Conservation (phyloP, 1,140 invertebrate genomes). For the Acromyrmex charruanus region DNA sequence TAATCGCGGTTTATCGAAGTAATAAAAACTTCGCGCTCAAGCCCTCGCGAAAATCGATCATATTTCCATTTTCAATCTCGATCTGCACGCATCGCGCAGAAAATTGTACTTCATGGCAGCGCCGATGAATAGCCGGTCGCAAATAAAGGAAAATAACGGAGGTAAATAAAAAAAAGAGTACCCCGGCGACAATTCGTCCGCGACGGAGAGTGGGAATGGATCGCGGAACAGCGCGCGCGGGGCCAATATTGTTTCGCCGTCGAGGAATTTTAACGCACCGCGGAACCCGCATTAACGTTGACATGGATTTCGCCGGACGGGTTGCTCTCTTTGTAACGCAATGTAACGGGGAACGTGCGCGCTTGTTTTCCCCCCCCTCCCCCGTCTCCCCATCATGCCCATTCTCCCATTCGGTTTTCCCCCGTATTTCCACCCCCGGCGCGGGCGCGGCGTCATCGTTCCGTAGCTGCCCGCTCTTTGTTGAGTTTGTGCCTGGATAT, state of each 20-base stretch:
- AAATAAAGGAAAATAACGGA: slow-evolving; percentile 58
- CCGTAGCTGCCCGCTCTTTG: slow-evolving; percentile 55
- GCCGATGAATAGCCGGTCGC: slow-evolving; percentile 41
- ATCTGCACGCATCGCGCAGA: slow-evolving; percentile 32
- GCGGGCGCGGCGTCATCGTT: slow-evolving; percentile 55
- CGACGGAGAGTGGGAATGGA: slow-evolving; percentile 46
- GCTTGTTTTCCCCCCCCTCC: neutral
- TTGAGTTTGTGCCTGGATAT: slow-evolving; percentile 60
- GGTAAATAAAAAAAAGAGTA: neutral
- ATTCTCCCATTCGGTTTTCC: slow-evolving; percentile 21
- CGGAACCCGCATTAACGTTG: slow-evolving; percentile 75
- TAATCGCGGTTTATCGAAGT: slow-evolving; percentile 31
- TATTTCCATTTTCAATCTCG: slow-evolving; percentile 25
- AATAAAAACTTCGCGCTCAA: slow-evolving; percentile 1
- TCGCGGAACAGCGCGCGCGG: slow-evolving; percentile 69
- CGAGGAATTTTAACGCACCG: slow-evolving; percentile 75
- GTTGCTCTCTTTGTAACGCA: slow-evolving; percentile 78
- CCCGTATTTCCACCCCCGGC: slow-evolving; percentile 34
- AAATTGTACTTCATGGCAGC: slow-evolving; percentile 17
- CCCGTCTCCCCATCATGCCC: neutral
- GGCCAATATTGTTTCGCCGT: slow-evolving; percentile 77
- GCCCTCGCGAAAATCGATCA: neutral
- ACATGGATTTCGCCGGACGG: slow-evolving; percentile 74
- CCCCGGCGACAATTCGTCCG: slow-evolving; percentile 35
- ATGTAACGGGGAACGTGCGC: slow-evolving; percentile 74